Conservation (phyloP, 64 coral and sea anemone species). For the Cladopsammia gracilis region DNA sequence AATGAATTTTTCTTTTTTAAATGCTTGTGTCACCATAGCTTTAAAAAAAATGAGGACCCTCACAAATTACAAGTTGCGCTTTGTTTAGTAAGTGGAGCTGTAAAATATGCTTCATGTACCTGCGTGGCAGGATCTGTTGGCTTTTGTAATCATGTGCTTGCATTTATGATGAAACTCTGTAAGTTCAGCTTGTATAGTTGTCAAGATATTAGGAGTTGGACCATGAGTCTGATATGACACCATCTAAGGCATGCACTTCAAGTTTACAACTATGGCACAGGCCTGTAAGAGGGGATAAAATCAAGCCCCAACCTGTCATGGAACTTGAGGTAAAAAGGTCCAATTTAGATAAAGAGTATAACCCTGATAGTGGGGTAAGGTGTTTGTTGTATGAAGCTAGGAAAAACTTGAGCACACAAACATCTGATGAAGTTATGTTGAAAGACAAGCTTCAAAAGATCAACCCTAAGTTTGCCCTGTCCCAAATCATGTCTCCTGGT, state of each 20-base stretch:
- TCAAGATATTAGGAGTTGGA: constrained; percentile 57
- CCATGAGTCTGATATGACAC: constrained; percentile 65
- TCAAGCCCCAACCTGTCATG: constrained; percentile 56
- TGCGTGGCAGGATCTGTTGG: constrained; percentile 63
- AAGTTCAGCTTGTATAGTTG: constrained; percentile 53
- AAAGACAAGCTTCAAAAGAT: too few relatives aligned
- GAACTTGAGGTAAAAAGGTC: constrained; percentile 1
- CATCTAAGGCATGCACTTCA: constrained; percentile 55
- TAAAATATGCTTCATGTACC: constrained; percentile 62
- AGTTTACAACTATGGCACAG: constrained; percentile 67
- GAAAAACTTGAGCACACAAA: constrained; percentile 9
- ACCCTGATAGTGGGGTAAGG: not conserved
- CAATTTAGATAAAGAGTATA: not conserved
- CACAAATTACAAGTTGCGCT: constrained; percentile 49
- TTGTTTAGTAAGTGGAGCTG: constrained; percentile 37
- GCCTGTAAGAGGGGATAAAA: constrained; percentile 57
- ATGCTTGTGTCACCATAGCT: constrained; percentile 61
- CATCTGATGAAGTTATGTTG: not conserved
- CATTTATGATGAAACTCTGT: constrained; percentile 69
- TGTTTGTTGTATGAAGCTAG: constrained; percentile 5
- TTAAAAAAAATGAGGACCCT: constrained; percentile 45
- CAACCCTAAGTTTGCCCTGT: too few relatives aligned
- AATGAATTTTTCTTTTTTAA: constrained; percentile 42
- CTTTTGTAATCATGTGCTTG: constrained; percentile 71
- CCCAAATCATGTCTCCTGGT: too few relatives aligned